These are phyloP conservation scores for Drosophila fuyamai DNA, from an alignment of 1,140 invertebrate species.

Conservation along the genomic window DNA sequence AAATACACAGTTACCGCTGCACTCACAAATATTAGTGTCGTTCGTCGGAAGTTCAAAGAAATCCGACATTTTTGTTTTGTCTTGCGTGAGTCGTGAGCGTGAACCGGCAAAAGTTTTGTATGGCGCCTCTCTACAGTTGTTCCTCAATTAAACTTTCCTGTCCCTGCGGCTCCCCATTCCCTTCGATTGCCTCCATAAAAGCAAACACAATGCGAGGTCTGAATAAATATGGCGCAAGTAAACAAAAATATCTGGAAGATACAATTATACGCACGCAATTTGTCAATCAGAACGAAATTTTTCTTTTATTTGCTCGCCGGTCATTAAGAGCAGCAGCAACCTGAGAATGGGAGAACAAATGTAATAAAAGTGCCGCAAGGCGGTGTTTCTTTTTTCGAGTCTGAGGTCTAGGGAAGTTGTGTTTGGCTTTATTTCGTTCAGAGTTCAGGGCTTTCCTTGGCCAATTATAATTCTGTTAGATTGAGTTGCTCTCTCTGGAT, in stretches of 20 bases:
- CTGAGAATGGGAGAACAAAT: conserved; percentile 55
- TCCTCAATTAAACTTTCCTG: conserved; percentile 76
- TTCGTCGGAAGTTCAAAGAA: conserved; percentile 62
- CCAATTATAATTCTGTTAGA: conserved; percentile 74
- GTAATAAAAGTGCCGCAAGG: conserved; percentile 81
- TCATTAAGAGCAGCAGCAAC: conserved; percentile 67
- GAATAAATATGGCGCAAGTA: conserved; percentile 70
- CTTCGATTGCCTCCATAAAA: conserved; percentile 13
- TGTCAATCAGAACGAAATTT: conserved; percentile 84
- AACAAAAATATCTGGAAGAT: conserved; percentile 80
- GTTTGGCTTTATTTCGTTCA: conserved; percentile 44
- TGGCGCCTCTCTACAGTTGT: conserved; percentile 74
- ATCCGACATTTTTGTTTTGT: conserved; percentile 74
- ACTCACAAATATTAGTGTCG: conserved; percentile 24
- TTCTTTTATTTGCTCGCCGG: conserved; percentile 80
- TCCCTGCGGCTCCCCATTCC: conserved; percentile 3
- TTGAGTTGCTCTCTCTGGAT: conserved; percentile 16
- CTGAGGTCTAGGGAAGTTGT: conserved; percentile 31
- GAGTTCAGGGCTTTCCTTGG: conserved; percentile 56
- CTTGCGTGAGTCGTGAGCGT: conserved; percentile 63
- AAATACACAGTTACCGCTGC: conserved; percentile 8
- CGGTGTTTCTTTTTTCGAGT: conserved; percentile 54
- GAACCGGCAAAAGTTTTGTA: conserved; percentile 57
- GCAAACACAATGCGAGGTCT: conserved; percentile 32
- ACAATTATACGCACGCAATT: conserved; percentile 84